These are phyloP conservation scores for Campylomormyrus numenius DNA, from an alignment of 2,113 vertebrate species.

Conservation along the genomic window DNA sequence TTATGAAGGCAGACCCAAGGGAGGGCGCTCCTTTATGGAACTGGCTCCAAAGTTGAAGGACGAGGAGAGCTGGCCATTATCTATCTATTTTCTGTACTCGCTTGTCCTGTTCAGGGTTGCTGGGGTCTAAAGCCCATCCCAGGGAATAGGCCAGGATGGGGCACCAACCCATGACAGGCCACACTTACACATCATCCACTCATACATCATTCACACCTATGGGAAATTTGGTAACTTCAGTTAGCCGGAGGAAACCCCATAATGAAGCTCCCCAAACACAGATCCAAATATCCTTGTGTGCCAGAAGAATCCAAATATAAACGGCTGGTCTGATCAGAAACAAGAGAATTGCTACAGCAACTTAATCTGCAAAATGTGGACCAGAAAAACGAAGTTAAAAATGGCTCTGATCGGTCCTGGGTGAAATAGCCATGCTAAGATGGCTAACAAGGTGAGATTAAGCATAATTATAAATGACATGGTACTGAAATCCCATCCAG, in stretches of 20 bases:
- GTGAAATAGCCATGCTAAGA: neutral
- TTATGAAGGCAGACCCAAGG: neutral
- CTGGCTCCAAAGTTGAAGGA: neutral
- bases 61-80: neutral
- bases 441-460: neutral
- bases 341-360: neutral
- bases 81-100: neutral
- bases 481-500: neutral
- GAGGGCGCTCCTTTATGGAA: neutral
- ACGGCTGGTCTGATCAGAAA: neutral
- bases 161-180: neutral
- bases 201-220: neutral
- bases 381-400: neutral
- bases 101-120: neutral
- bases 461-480: neutral
- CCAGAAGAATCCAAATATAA: neutral
- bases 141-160: neutral
- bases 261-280: neutral
- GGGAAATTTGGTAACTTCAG: neutral
- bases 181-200: neutral
- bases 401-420: neutral
- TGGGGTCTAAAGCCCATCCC: neutral
- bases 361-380: neutral
- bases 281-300: neutral
- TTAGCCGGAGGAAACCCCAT: neutral